Evolutionary conservation across 2,888 invertebrate genomes (phyloP), one percentile per base, ranked within the genome.

Genomic region (Cerastis rubricosa): DNA sequence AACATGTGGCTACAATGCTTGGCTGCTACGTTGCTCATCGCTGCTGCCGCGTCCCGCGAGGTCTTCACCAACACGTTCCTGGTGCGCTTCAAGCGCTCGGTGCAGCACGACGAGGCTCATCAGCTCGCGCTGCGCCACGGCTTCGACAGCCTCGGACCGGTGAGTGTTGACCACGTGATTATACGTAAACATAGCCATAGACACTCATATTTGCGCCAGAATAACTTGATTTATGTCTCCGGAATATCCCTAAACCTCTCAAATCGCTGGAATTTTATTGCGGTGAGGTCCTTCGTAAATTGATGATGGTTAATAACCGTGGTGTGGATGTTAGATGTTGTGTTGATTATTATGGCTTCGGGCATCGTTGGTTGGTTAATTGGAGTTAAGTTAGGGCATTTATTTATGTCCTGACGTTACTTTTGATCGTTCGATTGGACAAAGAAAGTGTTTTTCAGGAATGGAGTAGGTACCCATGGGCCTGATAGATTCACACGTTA

Each of bases 1-100:
- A 96, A 92, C 95, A 96, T 96, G 96, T 96, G 96, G 96, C 89
- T 95, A 83, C 94, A 93, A 95, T 96, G 95, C 90, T 91, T 95
- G 92, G 94, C 96, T 91, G 94, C 93, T 71, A 93, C 94, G 84
- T 91, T 95, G 92, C 92, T 96, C 93, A 91, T 94, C 90, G 94
- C 94, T 88, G 93, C 93, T 89, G 92, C 90, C 88, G 93, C 94
- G 84, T 95, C 95, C 80, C 94, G 93, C 88, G 98, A 99, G 93
- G 98, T 99, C 90, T 99, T 99, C 97, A 99, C 99, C 94, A 99
- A 99, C 96, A 98, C 99, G 76, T 99, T 99, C 97, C 97, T 99
- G 94, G 99, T 99, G 90, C 97, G 98, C 90, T 98, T 99, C 96
- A 98, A 98, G 92, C 97, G 98, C 88, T 98, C 98, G 83, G 98